Evolutionary conservation across 2,797 vertebrate genomes (phyloP), one percentile per base, ranked within the genome.

Genomic region (Sphaeramia orbicularis): DNA sequence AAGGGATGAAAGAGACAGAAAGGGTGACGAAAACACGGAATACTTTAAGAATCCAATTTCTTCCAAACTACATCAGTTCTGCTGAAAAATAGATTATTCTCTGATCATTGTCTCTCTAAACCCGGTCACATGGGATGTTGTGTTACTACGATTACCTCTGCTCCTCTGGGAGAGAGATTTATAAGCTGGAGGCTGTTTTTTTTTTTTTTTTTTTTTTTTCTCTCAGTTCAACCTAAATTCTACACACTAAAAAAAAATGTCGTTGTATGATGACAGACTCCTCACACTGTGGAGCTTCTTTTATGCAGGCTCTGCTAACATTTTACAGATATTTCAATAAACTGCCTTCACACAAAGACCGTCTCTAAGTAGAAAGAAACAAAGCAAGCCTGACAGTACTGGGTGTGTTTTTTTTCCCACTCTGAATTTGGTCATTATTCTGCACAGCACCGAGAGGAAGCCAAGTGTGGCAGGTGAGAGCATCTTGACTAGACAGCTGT

Each of bases 401-500:
- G 41, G 21, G 55, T 53, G 56, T 49, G 7, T 16, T 16, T 64
- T 12, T 18, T 15, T 27, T 21, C 4, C 24, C 56, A n/a, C 19
- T 67, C 43, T 76, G 74, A 75, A 68, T 84, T 64, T 43, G 76
- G 80, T 82, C 80, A 72, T 91, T 83, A 86, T 84, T 88, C 69
- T 76, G 83, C 80, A 58, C 55, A 12, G 78, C 65, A 70, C 74
- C n/a, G 76, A 71, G 71, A 84, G 84, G 83, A 85, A 83, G 76
- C 60, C 59, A 18, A 80, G 83, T 87, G 80, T 86, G 84, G 73
- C 87, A 85, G 85, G 83, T 89, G 78, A 84, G 71, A 84, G 81
- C 85, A 16, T 88, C 86, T 77, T 19, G 68, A 84, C 79, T 27
- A 69, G 86, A 88, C 86, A 86, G 81, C 87, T 89, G 90, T 88